phyloP scores from a whole-genome alignment of 1,140 invertebrate genomes.

The Drosophila baimaii region DNA sequence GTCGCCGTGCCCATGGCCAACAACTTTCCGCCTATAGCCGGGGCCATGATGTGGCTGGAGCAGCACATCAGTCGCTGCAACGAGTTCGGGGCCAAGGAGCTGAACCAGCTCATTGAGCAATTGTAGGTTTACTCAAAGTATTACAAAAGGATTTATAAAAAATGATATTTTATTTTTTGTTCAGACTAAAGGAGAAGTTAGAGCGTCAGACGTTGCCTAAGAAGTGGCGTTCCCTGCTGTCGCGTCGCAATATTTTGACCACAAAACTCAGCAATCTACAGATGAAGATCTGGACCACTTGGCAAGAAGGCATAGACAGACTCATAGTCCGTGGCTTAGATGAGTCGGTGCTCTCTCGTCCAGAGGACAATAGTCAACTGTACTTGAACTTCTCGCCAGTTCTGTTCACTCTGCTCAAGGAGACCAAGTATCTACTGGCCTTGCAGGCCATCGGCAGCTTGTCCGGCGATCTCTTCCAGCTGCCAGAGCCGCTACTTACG shows the following conservation, averaged over 20 bases:
- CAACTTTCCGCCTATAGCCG: conserved; percentile 89
- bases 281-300: conserved; percentile 76
- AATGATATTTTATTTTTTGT: background rate
- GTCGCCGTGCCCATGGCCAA: conserved; percentile 85
- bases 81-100: conserved; percentile 57
- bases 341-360: conserved; percentile 54
- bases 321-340: conserved; percentile 62
- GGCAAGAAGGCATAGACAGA: conserved; percentile 70
- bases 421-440: conserved; percentile 73
- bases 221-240: conserved; percentile 51
- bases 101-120: conserved; percentile 54
- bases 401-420: conserved; percentile 70
- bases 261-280: conserved; percentile 77
- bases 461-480: conserved; percentile 68
- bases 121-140: conserved; percentile 44
- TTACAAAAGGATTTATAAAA: background rate
- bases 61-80: conserved; percentile 84
- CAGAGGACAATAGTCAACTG: conserved; percentile 29
- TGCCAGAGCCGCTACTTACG: conserved; percentile 85
- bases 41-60: conserved; percentile 88
- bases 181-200: conserved; percentile 46
- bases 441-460: conserved; percentile 58
- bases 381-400: conserved; percentile 68
- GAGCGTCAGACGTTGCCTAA: conserved; percentile 35
- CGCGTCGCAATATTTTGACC: conserved; percentile 72